phyloP scores from a whole-genome alignment of 2,113 vertebrate species.

The Nymphicus hollandicus region DNA sequence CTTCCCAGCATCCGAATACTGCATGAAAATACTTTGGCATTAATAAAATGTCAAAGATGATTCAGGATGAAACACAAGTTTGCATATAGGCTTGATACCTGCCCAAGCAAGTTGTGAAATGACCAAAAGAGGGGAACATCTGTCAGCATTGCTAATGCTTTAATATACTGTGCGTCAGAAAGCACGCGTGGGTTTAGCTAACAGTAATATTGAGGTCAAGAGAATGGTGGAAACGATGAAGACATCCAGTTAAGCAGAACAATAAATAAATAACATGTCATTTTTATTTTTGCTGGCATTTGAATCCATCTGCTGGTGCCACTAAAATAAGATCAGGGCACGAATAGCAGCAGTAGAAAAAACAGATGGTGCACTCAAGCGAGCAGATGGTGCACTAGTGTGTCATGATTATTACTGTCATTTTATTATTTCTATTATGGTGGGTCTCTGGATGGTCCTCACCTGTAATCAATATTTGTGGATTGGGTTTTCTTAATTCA shows the following conservation, averaged over 20 bases:
- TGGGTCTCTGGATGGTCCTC: not conserved
- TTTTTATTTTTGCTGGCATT: not conserved
- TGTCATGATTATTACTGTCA: not conserved
- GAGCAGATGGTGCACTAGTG: not conserved
- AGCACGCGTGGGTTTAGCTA: not conserved
- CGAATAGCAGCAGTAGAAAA: not conserved
- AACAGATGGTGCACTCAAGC: not conserved
- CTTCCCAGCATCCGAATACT: not conserved
- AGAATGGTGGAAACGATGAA: not conserved
- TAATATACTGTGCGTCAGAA: not conserved
- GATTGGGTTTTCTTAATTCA: not conserved
- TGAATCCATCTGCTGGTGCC: not conserved
- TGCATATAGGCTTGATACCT: not conserved
- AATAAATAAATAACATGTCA: not conserved
- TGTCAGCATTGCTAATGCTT: not conserved
- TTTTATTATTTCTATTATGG: not conserved
- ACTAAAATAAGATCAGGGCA: conserved; percentile 17
- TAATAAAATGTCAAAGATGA: not conserved
- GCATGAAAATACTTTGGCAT: not conserved
- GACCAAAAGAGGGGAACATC: not conserved
- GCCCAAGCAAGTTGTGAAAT: not conserved
- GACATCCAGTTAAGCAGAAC: not conserved
- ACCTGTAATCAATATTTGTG: not conserved
- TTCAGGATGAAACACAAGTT: not conserved
- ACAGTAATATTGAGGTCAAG: not conserved